These are phyloP conservation scores for Cebidichthys violaceus DNA, from an alignment of 2,113 vertebrate species.

Conservation along the genomic window DNA sequence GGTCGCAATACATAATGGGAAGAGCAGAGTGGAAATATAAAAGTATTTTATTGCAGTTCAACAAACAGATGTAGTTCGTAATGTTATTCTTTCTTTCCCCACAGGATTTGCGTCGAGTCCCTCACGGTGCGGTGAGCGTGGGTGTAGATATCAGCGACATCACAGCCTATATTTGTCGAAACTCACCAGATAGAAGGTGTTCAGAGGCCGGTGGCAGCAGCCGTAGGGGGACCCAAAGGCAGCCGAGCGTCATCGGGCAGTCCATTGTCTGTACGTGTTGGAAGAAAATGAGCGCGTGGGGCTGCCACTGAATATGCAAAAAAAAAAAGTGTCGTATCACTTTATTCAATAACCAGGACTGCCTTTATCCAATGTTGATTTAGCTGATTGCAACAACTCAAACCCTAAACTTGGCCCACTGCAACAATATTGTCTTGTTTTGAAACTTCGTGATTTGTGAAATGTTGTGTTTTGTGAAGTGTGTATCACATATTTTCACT, in stretches of 20 bases:
- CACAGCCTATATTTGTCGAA: neutral
- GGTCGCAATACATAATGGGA: neutral
- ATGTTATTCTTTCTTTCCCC: neutral
- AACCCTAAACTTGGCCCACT: too few species aligned
- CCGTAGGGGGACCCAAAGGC: too few species aligned
- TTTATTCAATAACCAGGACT: neutral
- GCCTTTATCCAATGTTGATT: neutral
- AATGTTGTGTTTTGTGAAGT: neutral
- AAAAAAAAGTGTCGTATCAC: neutral
- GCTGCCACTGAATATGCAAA: neutral
- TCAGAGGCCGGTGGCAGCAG: too few species aligned
- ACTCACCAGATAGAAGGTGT: neutral
- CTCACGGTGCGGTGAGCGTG: neutral
- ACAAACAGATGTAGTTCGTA: neutral
- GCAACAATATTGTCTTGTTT: neutral
- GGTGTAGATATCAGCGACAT: neutral
- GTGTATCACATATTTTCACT: neutral
- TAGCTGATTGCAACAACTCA: neutral
- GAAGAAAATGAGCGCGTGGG: neutral
- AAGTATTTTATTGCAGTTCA: neutral
- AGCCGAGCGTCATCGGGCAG: too few species aligned
- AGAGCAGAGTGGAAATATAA: neutral
- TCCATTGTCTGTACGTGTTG: neutral
- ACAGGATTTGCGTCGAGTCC: neutral
- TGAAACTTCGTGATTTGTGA: neutral